Conservation (phyloP, 2,113 vertebrate genomes). For the Casuarius casuarius region DNA sequence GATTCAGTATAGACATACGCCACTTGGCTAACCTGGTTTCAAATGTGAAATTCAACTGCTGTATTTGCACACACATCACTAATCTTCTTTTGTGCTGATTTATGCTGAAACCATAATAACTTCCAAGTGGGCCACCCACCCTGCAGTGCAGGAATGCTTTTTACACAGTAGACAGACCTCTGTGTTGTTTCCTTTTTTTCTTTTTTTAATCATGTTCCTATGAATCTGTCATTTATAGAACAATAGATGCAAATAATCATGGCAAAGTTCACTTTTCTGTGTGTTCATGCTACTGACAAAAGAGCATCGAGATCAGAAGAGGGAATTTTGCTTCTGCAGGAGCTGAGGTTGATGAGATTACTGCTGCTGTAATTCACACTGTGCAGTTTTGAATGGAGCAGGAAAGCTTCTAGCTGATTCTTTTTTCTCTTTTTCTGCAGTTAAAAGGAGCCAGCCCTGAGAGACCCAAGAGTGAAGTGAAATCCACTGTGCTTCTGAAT, state of each 20-base stretch:
- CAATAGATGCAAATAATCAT: constrained; percentile 59
- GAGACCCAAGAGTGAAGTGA: neutral
- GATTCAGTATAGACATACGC: neutral
- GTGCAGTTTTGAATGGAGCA: constrained; percentile 23
- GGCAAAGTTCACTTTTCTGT: constrained; percentile 38
- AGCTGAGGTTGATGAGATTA: neutral
- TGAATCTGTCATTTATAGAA: constrained; percentile 67
- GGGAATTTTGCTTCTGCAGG: neutral
- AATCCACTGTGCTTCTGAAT: neutral
- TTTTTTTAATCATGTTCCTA: constrained; percentile 31
- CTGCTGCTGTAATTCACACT: neutral
- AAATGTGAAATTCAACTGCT: neutral
- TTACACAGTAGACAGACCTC: constrained; percentile 66
- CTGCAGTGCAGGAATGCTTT: constrained; percentile 68
- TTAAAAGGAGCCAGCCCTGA: neutral
- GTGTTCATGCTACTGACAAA: constrained; percentile 14
- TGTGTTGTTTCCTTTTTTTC: neutral
- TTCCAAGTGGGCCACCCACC: constrained; percentile 77
- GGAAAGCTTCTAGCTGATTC: neutral
- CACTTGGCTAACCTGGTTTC: neutral
- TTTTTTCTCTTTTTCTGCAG: neutral
- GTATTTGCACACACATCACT: constrained; percentile 40
- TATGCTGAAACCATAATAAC: constrained; percentile 46
- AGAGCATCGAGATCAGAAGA: neutral
- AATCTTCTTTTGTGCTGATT: constrained; percentile 61